Evolutionary conservation across 1,140 invertebrate species (phyloP), one percentile per base, ranked within the genome.

Genomic region (Whitmania pigra): DNA sequence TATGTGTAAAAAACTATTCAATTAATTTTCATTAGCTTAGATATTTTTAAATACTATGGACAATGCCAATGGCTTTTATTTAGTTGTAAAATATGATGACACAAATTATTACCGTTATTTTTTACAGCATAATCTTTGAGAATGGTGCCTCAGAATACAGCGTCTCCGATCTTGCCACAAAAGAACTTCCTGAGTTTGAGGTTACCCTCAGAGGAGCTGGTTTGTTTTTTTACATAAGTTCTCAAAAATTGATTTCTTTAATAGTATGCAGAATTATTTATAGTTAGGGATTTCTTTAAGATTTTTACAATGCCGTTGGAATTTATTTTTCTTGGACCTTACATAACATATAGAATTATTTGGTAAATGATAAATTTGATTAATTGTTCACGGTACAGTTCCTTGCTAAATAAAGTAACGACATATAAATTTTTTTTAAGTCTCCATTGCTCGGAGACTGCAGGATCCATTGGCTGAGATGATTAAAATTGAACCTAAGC

Each of bases 61-160:
- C 40, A 43, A 43, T 43, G 40, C 40, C 5, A 43, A 6, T 43
- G 13, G 5, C 40, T 17, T 36, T 36, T 36, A 49, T 3, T 13
- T 49, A 49, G 43, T 49, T 49, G 13, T 49, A 13, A 49, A 49
- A 49, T 49, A 17, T 49, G 9, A 15, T 49, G 9, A 49, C 0
- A 17, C 11, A 49, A 49, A 17, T 49, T 49, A 20, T 31, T 63
- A 63, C 9, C 20, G 27, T 69, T 22, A 49, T 49, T 49, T 73
- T 15, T 76, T 79, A 57, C 72, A 89, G 90, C 11, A 93, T 95
- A 75, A 88, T 95, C 0, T 88, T 89, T 76, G 93, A 96, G 82
- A 86, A 87, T 78, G 93, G 92, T 0, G 90, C 90, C 0, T 93
- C 91, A 4, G 89, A 94, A 77, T 96, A 95, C 78, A 94, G 91